Evolutionary conservation across 2,113 vertebrate genomes (phyloP).

Genomic region (Himantopus leucocephalus): DNA sequence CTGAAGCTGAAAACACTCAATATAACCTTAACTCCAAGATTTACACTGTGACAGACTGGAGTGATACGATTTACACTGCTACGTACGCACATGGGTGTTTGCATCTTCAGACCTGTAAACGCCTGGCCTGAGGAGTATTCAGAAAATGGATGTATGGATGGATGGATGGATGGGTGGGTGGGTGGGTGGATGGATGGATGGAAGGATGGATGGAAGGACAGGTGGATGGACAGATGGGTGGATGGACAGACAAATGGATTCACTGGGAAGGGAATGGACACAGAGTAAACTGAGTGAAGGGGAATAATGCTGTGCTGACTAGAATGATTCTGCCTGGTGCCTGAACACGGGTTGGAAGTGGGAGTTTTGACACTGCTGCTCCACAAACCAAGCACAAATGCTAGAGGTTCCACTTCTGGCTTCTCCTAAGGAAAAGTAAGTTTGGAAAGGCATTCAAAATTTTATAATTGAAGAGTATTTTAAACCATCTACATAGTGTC

Average conservation of each 20-base stretch:
- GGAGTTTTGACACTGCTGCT: background rate
- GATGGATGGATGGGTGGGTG: background rate
- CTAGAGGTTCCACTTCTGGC: background rate
- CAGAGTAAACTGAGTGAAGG: background rate
- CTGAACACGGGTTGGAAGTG: background rate
- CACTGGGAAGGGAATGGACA: background rate
- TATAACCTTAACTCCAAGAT: background rate
- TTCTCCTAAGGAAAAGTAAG: background rate
- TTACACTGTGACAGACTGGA: background rate
- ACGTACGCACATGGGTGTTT: accelerated
- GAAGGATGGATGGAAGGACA: too few species aligned
- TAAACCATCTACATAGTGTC: background rate
- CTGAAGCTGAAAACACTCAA: background rate
- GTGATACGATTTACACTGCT: background rate
- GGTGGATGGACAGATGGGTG: background rate
- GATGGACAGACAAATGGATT: background rate
- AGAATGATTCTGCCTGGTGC: background rate
- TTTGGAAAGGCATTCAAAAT: background rate
- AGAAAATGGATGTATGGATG: background rate
- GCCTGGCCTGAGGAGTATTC: background rate
- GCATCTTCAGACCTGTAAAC: background rate
- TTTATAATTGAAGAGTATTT: background rate
- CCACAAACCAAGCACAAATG: accelerated
- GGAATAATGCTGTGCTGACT: background rate
- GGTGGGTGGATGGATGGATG: background rate